Evolutionary conservation across 2,113 vertebrate species (phyloP).

Genomic region (Albula goreensis): DNA sequence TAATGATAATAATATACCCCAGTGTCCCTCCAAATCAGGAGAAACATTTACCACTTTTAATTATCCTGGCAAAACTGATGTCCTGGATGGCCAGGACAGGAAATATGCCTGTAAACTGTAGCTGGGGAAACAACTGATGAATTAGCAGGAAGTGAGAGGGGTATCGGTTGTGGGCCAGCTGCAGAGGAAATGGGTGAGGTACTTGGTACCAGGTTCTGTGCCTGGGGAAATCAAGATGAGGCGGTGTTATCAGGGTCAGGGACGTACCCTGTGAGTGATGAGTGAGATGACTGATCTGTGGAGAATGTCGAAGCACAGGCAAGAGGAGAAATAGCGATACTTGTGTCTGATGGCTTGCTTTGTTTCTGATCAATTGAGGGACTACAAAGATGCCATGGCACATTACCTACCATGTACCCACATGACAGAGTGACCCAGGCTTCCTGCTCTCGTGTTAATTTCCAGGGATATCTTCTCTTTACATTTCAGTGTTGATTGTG

Average conservation of each 20-base stretch:
- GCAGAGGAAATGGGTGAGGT: neutral
- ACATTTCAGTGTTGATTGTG: neutral
- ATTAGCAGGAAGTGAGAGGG: neutral
- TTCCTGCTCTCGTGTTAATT: neutral
- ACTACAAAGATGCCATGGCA: neutral
- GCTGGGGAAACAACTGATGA: neutral
- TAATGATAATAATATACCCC: neutral
- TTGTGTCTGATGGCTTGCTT: neutral
- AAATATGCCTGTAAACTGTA: neutral
- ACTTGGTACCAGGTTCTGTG: neutral
- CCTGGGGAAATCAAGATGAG: neutral
- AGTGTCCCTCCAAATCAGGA: neutral
- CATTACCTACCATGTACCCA: neutral
- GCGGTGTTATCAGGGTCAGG: neutral
- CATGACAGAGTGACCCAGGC: neutral
- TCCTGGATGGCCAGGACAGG: neutral
- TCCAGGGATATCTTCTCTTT: neutral
- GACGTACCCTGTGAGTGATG: neutral
- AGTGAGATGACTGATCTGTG: neutral
- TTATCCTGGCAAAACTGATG: neutral
- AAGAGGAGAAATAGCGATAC: neutral
- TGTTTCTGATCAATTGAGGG: neutral
- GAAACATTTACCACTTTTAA: neutral
- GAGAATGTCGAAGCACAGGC: neutral
- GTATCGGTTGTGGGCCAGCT: neutral